Percentiles rank a stretch among this genome's conserved stretches.
phyloP scores from a whole-genome alignment of 2,113 vertebrate species.

The Eudorcas thomsonii region DNA sequence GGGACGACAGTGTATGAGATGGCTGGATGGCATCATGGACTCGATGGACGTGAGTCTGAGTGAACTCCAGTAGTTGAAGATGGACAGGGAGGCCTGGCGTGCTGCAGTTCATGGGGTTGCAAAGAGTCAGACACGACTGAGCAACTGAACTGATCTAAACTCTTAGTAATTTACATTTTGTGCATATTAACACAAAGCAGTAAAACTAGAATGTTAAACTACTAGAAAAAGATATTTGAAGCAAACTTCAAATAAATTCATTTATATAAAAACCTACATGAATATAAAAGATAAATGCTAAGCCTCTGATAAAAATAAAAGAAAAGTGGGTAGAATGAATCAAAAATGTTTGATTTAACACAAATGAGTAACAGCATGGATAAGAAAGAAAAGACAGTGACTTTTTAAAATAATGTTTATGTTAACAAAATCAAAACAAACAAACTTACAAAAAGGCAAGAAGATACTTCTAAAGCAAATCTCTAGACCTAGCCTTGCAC shows the following conservation, averaged over 20 bases:
- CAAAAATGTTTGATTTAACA: not conserved
- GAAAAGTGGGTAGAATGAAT: not conserved
- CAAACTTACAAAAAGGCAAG: not conserved
- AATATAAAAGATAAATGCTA: not conserved
- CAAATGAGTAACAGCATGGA: not conserved
- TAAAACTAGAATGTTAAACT: not conserved
- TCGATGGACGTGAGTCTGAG: no score
- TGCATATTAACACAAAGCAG: not conserved
- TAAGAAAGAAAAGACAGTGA: not conserved
- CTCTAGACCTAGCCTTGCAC: not conserved
- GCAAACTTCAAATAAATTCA: not conserved
- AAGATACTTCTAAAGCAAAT: not conserved
- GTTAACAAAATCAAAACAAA: not conserved
- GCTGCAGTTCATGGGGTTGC: rapidly evolving
- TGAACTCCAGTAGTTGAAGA: no score
- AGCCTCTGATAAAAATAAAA: not conserved
- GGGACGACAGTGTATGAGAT: rapidly evolving
- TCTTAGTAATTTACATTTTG: not conserved
- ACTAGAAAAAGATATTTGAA: not conserved
- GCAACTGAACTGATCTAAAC: no score
- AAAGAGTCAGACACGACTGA: no score
- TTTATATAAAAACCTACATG: not conserved
- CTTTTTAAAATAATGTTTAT: not conserved
- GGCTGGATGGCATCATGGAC: no score
- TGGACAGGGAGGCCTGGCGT: rapidly evolving